phyloP scores from a whole-genome alignment of 1,140 invertebrate species.

The Papilio aristodemus region DNA sequence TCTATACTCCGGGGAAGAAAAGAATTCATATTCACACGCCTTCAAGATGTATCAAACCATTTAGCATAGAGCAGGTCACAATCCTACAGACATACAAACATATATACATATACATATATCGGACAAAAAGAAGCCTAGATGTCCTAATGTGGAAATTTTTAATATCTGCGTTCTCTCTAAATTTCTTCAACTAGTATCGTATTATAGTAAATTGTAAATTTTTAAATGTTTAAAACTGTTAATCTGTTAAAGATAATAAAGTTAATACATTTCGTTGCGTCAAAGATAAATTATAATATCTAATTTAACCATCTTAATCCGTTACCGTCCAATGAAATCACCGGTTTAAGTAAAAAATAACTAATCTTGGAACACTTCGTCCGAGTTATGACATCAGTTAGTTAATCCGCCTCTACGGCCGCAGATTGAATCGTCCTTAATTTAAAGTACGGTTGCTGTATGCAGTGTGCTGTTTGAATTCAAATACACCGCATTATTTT shows the following conservation, averaged over 20 bases:
- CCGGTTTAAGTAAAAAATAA: background rate
- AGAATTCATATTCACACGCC: too few species aligned
- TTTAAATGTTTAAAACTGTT: too few species aligned
- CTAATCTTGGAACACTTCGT: constrained; percentile 10
- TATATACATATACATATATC: too few species aligned
- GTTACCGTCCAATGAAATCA: background rate
- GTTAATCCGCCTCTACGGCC: background rate
- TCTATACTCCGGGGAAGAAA: too few species aligned
- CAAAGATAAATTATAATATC: background rate
- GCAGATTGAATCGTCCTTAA: constrained; percentile 1
- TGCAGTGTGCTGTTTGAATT: background rate
- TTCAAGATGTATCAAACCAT: too few species aligned
- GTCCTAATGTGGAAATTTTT: too few species aligned
- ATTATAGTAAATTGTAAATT: too few species aligned
- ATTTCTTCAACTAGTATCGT: too few species aligned
- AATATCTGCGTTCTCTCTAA: too few species aligned
- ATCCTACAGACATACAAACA: too few species aligned
- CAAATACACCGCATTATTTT: background rate
- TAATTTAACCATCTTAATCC: background rate
- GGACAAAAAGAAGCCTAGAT: too few species aligned
- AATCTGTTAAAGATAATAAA: background rate
- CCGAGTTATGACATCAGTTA: constrained; percentile 2
- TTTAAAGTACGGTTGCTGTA: background rate
- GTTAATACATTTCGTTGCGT: background rate
- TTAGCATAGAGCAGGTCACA: too few species aligned